Evolutionary conservation across 1,140 invertebrate species (phyloP).

Genomic region (Apis dorsata): DNA sequence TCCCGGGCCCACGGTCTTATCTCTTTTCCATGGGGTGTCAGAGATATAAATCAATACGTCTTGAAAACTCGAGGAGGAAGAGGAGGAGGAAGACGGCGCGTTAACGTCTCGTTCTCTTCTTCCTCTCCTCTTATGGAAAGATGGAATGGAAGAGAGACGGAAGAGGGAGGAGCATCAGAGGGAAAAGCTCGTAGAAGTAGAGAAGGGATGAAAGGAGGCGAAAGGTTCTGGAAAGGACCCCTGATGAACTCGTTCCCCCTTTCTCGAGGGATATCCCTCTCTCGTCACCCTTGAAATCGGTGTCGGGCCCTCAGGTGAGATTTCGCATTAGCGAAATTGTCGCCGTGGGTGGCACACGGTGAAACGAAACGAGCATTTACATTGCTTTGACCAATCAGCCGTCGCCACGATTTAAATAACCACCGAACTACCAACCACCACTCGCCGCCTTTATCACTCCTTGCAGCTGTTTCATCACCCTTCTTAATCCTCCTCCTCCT

Average conservation of each 20-base stretch:
- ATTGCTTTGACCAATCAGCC: slow-evolving; percentile 68
- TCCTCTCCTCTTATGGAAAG: no score
- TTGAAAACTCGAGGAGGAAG: slow-evolving; percentile 1
- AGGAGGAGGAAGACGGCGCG: neutral
- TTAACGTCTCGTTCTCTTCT: no score
- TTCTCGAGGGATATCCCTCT: slow-evolving; percentile 4
- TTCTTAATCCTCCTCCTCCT: neutral
- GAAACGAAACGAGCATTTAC: slow-evolving; percentile 58
- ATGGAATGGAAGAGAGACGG: neutral
- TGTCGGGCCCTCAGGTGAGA: slow-evolving; percentile 56
- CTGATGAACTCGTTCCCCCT: slow-evolving; percentile 33
- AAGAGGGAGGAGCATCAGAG: no score
- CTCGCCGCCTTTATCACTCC: slow-evolving; percentile 42
- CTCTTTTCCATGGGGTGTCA: slow-evolving; percentile 44
- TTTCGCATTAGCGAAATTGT: slow-evolving; percentile 67
- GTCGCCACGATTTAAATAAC: slow-evolving; percentile 66
- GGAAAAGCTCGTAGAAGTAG: no score
- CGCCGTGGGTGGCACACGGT: slow-evolving; percentile 42
- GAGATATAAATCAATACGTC: slow-evolving; percentile 65
- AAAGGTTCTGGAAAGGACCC: slow-evolving; percentile 3
- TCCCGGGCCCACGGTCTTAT: slow-evolving; percentile 39
- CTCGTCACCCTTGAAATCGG: slow-evolving; percentile 48
- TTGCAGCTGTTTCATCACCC: slow-evolving; percentile 40
- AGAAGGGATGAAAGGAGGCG: slow-evolving; percentile 21
- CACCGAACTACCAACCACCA: slow-evolving; percentile 54